A percentile compares a stretch with the other conserved stretches of the same genome.
These are phyloP conservation scores for Brachypteracias leptosomus DNA, from an alignment of 2,113 vertebrate species.

Conservation along the genomic window DNA sequence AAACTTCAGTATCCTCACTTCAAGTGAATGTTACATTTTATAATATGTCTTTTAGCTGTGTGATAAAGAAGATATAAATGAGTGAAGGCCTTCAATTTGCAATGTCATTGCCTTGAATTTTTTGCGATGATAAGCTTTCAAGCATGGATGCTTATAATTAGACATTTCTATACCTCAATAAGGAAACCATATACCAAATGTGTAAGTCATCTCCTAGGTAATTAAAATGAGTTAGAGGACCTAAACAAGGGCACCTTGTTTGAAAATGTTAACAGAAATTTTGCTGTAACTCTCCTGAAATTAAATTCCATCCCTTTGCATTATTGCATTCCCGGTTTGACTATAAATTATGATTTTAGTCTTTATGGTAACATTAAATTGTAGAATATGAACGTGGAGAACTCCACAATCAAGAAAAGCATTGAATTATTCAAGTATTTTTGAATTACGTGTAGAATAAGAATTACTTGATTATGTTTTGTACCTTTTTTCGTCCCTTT, in stretches of 20 bases:
- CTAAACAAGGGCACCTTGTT: not conserved
- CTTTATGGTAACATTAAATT: slow-evolving; percentile 24
- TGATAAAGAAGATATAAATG: not conserved
- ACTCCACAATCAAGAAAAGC: slow-evolving; percentile 19
- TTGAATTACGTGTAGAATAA: slow-evolving; percentile 32
- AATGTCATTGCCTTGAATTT: not conserved
- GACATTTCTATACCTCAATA: not conserved
- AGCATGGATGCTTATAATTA: not conserved
- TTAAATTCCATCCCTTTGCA: not conserved
- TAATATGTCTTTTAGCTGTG: not conserved
- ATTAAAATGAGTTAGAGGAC: not conserved
- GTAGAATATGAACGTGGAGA: slow-evolving; percentile 5
- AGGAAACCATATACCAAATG: not conserved
- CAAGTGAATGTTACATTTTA: not conserved
- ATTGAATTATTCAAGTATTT: slow-evolving; percentile 34
- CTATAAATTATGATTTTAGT: slow-evolving; percentile 16
- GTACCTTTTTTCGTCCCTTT: not conserved
- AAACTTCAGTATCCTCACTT: not conserved
- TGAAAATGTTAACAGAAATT: slow-evolving; percentile 5
- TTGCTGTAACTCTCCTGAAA: not conserved
- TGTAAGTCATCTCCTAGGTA: not conserved
- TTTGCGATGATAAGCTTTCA: not conserved
- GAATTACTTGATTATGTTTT: slow-evolving; percentile 31
- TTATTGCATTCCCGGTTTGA: slow-evolving; percentile 4
- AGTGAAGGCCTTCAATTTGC: not conserved